Percentiles rank a stretch among this genome's conserved stretches.
Conservation (phyloP, 2,888 invertebrate genomes). For the Platycheirus rosarum region DNA sequence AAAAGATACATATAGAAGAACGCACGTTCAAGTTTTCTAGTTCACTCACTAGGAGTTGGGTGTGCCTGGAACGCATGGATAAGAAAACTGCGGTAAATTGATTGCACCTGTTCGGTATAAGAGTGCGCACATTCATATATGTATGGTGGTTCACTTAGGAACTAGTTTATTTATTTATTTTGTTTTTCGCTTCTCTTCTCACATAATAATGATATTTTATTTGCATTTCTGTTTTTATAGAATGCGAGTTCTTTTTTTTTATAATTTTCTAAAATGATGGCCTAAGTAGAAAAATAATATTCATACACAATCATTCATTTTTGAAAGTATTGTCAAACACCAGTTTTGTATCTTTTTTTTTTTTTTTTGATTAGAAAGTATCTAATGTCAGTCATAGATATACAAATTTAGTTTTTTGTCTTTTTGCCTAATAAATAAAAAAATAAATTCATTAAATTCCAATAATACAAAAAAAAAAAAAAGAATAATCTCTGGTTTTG, state of each 20-base stretch:
- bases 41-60: conserved; percentile 8
- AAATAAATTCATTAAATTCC: background rate
- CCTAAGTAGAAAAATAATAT: conserved; percentile 18
- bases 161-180: conserved; percentile 39
- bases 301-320: too few species aligned
- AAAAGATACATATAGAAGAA: conserved; percentile 21
- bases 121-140: conserved; percentile 17
- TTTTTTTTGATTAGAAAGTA: background rate
- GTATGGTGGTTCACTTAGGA: conserved; percentile 52
- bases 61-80: conserved; percentile 47
- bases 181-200: conserved; percentile 13
- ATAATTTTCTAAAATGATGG: conserved; percentile 41
- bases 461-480: background rate
- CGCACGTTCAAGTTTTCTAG: conserved; percentile 52
- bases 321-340: too few species aligned
- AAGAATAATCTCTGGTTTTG: background rate
- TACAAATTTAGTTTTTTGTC: too few species aligned
- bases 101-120: conserved; percentile 62
- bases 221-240: conserved; percentile 59
- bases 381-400: too few species aligned
- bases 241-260: conserved; percentile 24
- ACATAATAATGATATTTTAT: conserved; percentile 50
- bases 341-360: background rate
- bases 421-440: too few species aligned
- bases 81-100: conserved; percentile 64